phyloP scores from a whole-genome alignment of 1,140 invertebrate genomes.

The Idris sp. region DNA sequence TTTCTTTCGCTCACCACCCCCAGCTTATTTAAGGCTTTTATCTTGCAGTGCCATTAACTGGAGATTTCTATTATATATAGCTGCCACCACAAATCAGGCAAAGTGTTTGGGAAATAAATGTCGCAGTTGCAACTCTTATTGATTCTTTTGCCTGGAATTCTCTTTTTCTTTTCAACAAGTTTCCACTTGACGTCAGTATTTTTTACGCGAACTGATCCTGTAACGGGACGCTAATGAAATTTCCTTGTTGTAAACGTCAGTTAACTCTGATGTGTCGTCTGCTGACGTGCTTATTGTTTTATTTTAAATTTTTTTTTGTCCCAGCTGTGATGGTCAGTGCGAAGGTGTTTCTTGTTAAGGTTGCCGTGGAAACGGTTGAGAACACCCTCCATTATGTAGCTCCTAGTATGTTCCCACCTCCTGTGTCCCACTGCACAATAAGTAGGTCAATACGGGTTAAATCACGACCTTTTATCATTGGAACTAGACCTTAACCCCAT shows the following conservation, averaged over 20 bases:
- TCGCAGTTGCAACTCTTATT: too few relatives aligned
- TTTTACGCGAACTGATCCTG: too few relatives aligned
- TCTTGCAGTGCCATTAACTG: constrained; percentile 7
- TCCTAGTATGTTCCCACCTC: constrained; percentile 37
- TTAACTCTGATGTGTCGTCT: background rate
- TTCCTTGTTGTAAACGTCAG: background rate
- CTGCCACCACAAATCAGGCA: background rate
- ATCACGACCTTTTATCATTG: constrained; percentile 52
- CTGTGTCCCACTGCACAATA: constrained; percentile 44
- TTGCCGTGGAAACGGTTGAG: constrained; percentile 75
- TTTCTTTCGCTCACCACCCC: background rate
- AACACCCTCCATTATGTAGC: constrained; percentile 67
- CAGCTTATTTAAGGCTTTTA: constrained; percentile 34
- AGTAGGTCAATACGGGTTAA: constrained; percentile 62
- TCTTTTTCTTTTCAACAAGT: too few relatives aligned
- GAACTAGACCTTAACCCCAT: constrained; percentile 57
- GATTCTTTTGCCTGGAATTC: too few relatives aligned
- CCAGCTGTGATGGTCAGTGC: constrained; percentile 45
- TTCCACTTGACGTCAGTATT: too few relatives aligned
- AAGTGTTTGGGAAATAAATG: constrained; percentile 16
- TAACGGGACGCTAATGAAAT: too few relatives aligned
- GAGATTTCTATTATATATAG: constrained; percentile 6
- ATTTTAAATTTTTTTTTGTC: constrained; percentile 21
- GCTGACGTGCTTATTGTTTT: constrained; percentile 5
- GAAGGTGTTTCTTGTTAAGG: constrained; percentile 75